Evolutionary conservation across 2,888 invertebrate genomes (phyloP).

Genomic region (Xylota sylvarum): DNA sequence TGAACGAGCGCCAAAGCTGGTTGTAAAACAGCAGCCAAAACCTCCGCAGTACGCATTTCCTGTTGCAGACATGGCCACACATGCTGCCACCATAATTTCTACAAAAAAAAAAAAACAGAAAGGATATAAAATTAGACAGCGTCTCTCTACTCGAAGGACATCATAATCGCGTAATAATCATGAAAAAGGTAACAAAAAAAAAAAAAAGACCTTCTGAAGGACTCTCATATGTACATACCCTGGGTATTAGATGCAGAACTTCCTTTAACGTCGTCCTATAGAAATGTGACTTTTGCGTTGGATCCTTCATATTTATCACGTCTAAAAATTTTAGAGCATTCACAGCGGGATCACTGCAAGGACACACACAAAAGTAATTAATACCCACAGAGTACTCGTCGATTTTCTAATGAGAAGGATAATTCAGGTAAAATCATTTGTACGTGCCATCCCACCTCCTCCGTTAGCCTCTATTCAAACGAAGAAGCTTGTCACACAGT

Average conservation of each 20-base stretch:
- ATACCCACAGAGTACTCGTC: conserved; percentile 28
- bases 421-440: conserved; percentile 51
- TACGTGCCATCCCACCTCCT: conserved; percentile 33
- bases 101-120: conserved; percentile 78
- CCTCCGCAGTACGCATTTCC: conserved; percentile 94
- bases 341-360: conserved; percentile 93
- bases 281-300: conserved; percentile 94
- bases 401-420: conserved; percentile 51
- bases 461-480: conserved; percentile 3
- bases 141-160: conserved; percentile 8
- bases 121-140: conserved; percentile 79
- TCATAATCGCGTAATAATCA: conserved; percentile 24
- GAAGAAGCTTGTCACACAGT: conserved; percentile 26
- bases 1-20: conserved; percentile 94
- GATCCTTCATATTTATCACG: conserved; percentile 96
- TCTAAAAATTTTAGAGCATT: conserved; percentile 97
- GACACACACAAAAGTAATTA: conserved; percentile 65
- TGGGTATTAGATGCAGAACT: conserved; percentile 94
- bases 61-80: conserved; percentile 95
- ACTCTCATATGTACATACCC: conserved; percentile 86
- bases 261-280: conserved; percentile 95
- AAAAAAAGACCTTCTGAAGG: not conserved
- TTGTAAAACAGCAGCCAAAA: conserved; percentile 93
- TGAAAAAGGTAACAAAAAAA: conserved; percentile 14
- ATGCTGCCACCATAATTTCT: conserved; percentile 98